phyloP scores from a whole-genome alignment of 2,888 invertebrate species.

The Leucania comma region DNA sequence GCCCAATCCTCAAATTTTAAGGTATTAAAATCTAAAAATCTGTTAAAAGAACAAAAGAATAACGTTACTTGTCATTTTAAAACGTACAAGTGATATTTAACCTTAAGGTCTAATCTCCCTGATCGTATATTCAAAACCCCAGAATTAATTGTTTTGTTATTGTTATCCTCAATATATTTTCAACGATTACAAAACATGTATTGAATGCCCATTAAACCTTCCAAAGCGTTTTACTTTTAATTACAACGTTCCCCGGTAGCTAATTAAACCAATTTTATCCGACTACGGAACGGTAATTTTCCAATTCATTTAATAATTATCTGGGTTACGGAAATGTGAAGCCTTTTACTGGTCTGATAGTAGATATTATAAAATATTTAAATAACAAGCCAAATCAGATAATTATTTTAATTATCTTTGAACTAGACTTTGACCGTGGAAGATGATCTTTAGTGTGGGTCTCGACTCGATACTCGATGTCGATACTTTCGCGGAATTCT shows the following conservation, averaged over 20 bases:
- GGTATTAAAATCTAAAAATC: no score
- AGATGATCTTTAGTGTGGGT: no score
- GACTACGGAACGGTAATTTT: slow-evolving; percentile 70
- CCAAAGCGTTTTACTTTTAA: slow-evolving; percentile 62
- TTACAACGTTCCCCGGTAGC: slow-evolving; percentile 54
- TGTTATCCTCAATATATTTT: slow-evolving; percentile 9
- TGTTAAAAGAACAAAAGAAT: background rate
- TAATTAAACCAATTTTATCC: slow-evolving; percentile 70
- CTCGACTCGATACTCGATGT: no score
- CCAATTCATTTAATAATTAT: slow-evolving; percentile 75
- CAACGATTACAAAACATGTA: slow-evolving; percentile 35
- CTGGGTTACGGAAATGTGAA: slow-evolving; percentile 53
- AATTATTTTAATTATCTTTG: no score
- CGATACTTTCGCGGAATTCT: no score
- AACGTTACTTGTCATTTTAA: background rate
- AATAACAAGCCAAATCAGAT: slow-evolving; percentile 1
- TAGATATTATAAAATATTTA: slow-evolving; percentile 13
- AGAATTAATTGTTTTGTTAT: slow-evolving; percentile 11
- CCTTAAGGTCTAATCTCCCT: background rate
- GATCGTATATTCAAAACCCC: background rate
- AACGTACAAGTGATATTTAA: background rate
- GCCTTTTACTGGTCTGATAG: slow-evolving; percentile 34
- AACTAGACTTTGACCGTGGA: background rate
- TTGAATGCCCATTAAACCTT: slow-evolving; percentile 53
- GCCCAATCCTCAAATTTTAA: no score